Base-by-base conservation (phyloP, 2,888 invertebrate genomes). In the Charanyca ferruginea region DNA sequence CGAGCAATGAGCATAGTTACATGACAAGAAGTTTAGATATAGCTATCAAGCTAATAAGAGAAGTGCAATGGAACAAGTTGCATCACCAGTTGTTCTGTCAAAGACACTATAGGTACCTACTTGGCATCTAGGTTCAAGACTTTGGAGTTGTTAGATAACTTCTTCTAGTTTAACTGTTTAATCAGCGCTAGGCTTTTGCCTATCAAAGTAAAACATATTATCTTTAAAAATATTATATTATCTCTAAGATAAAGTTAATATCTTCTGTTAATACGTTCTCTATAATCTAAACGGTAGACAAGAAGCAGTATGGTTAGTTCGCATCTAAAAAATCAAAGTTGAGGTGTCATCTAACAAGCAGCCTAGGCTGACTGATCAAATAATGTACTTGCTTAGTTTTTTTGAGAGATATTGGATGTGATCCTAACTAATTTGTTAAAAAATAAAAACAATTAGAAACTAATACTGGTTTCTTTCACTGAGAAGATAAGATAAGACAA, bases 401-500 rank as follows among this genome's bases (percentile, higher is more conserved):
- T 9, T 44, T 63, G 38, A n/a, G 9, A 59, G 28, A 18, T 9
- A 41, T 13, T 22, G 11, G 3, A 42, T 68, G 13, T 2, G 1
- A 55, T 32, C n/a, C 8, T 38, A 53, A 44, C 9, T 38, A 48
- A 52, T 66, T 42, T 44, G 16, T 41, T 20, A 58, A 63, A 51
- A 65, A 61, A 52, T 32, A 47, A 62, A 59, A 70, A 73, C 61
- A 72, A 83, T 77, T 74, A 77, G 61, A 66, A 70, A 76, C 63
- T 80, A 77, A 77, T 83, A 85, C 87, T 84, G 83, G 86, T 85
- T 90, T 88, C 90, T 91, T 90, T 89, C 87, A 86, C 84, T 67
- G 66, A 69, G 70, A 84, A 83, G 94, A 94, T 94, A 93, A 94
- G 94, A 94, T 94, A 94, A 94, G 89, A 89, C 91, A 88, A 93